phyloP scores from a whole-genome alignment of 1,140 invertebrate species.

The Cyrtorhinus lividipennis region DNA sequence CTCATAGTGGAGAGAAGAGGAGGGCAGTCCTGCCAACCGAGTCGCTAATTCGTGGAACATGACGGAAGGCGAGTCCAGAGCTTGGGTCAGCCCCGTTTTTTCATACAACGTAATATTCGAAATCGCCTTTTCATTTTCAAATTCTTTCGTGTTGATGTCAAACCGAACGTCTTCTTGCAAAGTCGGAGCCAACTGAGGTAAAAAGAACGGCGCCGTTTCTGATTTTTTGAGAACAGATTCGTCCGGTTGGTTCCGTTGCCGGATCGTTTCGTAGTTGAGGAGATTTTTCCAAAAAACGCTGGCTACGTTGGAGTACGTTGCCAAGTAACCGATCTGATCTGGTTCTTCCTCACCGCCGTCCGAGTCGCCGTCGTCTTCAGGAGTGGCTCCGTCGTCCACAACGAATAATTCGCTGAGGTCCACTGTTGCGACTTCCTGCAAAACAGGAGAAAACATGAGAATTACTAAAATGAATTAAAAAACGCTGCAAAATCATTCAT shows the following conservation, averaged over 20 bases:
- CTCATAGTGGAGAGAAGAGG: conserved; percentile 80
- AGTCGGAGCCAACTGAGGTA: conserved; percentile 69
- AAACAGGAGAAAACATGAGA: too few relatives aligned
- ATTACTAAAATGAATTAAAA: too few relatives aligned
- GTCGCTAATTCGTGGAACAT: conserved; percentile 43
- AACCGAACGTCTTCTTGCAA: conserved; percentile 54
- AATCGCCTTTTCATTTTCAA: conserved; percentile 25
- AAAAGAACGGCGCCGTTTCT: conserved; percentile 87
- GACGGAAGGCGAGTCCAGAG: conserved; percentile 29
- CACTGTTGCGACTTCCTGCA: conserved; percentile 23
- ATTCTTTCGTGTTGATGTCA: conserved; percentile 29
- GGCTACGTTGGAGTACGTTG: conserved; percentile 74
- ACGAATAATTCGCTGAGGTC: conserved; percentile 23
- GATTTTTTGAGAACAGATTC: conserved; percentile 54
- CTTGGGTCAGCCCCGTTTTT: conserved; percentile 46
- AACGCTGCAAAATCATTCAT: too few relatives aligned
- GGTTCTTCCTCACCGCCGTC: conserved; percentile 34
- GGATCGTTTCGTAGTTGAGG: conserved; percentile 77
- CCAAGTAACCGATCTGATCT: conserved; percentile 61
- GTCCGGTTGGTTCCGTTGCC: conserved; percentile 81
- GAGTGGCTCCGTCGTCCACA: conserved; percentile 29
- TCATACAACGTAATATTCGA: conserved; percentile 42
- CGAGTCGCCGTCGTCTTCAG: conserved; percentile 35
- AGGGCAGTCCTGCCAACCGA: conserved; percentile 65
- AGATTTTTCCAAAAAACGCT: conserved; percentile 88